Evolutionary conservation across 92 coral and sea anemone species (phyloP), one percentile per base, ranked within the genome.

Genomic region (Umimayanthus kanabou): DNA sequence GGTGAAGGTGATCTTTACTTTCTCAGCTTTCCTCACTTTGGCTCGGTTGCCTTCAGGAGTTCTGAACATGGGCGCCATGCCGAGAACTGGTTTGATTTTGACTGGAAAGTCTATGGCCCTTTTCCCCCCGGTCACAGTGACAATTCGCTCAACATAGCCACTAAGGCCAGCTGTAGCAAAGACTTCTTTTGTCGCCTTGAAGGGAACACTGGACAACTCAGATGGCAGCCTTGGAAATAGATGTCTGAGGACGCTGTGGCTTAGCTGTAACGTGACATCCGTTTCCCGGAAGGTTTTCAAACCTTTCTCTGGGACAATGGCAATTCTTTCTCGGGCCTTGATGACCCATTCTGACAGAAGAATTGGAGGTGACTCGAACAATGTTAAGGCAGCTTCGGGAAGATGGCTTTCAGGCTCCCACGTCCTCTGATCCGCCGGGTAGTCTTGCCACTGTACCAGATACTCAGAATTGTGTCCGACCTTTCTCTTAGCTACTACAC

Each of bases 321-420:
- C 75, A 45, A 82, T 6, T 45, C 57, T 39, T n/a, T 81, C 75
- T 37, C 26, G 57, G 13, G 86, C 86, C 40, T 82, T 77, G 66
- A 11, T 33, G 26, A 67, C 25, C 53, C 85, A 57, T 57, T 57
- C 72, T 14, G 73, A 49, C 39, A 37, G 58, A 25, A 40, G 58
- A 39, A 7, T 20, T 29, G 58, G 61, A 58, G 76, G 76, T 23
- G 26, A 43, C n/a, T 82, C 76, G n/a, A 82, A 82, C 73, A 33
- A 39, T 26, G 85, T 5, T 15, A 81, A 18, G 37, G 73, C 50
- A 3, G 20, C 23, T 5, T 33, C 9, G 5, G 82, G 89, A 40
- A 76, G 39, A 40, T 85, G 89, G 25, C 29, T 33, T 22, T 16
- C 30, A 9, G 82, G 89, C 49, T 85, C 89, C 89, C 89, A 76